Evolutionary conservation across 2,797 vertebrate genomes (phyloP).

Genomic region (Scomberomorus guttatus): DNA sequence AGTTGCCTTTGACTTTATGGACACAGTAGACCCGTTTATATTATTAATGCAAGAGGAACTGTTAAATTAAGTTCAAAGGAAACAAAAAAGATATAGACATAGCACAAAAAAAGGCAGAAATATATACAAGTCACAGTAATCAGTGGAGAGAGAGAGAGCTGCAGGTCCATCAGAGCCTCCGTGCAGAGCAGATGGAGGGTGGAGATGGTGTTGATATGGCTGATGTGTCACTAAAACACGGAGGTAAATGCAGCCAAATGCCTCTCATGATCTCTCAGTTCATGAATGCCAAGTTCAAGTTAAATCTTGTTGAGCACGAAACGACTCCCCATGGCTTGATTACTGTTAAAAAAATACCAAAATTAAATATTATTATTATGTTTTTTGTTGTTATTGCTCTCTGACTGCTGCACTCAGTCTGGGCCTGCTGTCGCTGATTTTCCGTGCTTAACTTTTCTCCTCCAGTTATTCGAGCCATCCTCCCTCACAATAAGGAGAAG

Average conservation of each 20-base stretch:
- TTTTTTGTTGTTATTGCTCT: background rate
- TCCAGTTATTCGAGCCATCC: background rate
- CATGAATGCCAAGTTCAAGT: conserved; percentile 48
- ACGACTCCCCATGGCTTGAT: background rate
- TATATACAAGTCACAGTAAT: conserved; percentile 22
- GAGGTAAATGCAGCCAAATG: conserved; percentile 51
- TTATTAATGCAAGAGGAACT: conserved; percentile 13
- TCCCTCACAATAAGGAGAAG: background rate
- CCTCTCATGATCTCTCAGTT: conserved; percentile 39
- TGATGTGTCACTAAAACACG: conserved; percentile 67
- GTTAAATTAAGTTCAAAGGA: conserved; percentile 18
- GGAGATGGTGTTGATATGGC: conserved; percentile 67
- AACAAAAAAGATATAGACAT: background rate
- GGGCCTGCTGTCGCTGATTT: background rate
- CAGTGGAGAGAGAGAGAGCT: conserved; percentile 23
- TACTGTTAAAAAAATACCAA: background rate
- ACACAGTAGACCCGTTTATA: conserved; percentile 15
- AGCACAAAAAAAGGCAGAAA: conserved; percentile 7
- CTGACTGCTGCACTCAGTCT: conserved; percentile 2
- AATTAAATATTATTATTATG: background rate
- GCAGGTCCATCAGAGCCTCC: conserved; percentile 51
- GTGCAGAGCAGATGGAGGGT: conserved; percentile 69
- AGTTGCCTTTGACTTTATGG: background rate
- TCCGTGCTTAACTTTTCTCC: background rate
- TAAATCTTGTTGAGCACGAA: conserved; percentile 38